Evolutionary conservation across 2,888 invertebrate species (phyloP), one percentile per base, ranked within the genome.

Genomic region (Xylota sylvarum): DNA sequence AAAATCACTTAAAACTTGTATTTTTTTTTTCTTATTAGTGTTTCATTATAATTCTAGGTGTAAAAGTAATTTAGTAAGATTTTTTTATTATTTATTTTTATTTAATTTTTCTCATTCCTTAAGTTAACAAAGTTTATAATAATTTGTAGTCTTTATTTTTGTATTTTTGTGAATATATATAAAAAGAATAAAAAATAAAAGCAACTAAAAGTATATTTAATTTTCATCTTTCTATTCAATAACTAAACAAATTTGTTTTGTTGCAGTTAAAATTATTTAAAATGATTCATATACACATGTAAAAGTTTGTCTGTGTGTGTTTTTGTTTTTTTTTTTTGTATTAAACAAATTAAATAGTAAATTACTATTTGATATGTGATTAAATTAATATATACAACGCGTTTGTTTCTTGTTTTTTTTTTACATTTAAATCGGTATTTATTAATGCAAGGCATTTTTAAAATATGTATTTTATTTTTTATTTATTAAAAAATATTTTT

Each of bases 321-420:
- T 5, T 56, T 35, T 62, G 23, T 50, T 35, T 35, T 35, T 35
- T 35, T 5, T 35, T 35, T 37, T 37, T 37, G 7, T 37, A 10
- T 37, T 37, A 52, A 55, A 72, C 64, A 64, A 40, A 46, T 37
- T 52, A 23, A 46, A 55, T 40, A 50, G 30, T 65, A 65, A 55
- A 74, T 67, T 27, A 74, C 48, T 55, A 74, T 64, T 62, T 86
- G 86, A 86, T 86, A 86, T 86, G 83, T 78, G 58, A 72, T 67
- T 74, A 79, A 79, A 87, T 70, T 82, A 87, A 83, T 87, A 83
- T 83, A 52, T 81, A 86, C 82, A 82, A 58, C 19, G 50, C 46
- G 23, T 56, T 67, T n/a, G n/a, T n/a, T n/a, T n/a, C n/a, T 23
- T 23, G 23, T 23, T 23, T 23, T 23, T 23, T 23, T 23, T 83